These are phyloP conservation scores for Trachelus troglodyta DNA, from an alignment of 2,888 invertebrate species.

Conservation along the genomic window DNA sequence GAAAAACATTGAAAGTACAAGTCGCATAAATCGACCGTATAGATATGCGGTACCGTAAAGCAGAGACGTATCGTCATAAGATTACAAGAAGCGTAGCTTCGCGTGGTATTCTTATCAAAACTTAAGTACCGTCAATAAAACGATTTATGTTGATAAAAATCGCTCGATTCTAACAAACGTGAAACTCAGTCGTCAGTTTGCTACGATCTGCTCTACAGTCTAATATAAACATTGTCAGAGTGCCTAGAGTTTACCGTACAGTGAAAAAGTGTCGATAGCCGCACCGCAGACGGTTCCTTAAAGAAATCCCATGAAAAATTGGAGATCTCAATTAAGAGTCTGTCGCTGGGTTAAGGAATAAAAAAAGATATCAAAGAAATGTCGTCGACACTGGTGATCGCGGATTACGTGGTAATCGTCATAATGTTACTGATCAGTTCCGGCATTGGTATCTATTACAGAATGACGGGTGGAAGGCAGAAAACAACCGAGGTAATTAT, in stretches of 20 bases:
- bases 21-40: no score
- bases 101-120: neutral
- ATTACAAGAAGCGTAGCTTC: neutral
- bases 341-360: conserved; percentile 4
- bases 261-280: conserved; percentile 1
- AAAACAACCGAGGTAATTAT: conserved; percentile 78
- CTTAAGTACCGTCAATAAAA: conserved; percentile 6
- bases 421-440: conserved; percentile 78
- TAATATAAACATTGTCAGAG: neutral
- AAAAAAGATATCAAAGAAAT: conserved; percentile 44
- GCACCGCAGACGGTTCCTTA: neutral
- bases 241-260: neutral
- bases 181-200: neutral
- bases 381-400: conserved; percentile 69
- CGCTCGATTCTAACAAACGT: neutral
- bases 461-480: conserved; percentile 85
- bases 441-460: conserved; percentile 83
- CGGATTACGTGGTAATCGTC: conserved; percentile 82
- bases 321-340: neutral
- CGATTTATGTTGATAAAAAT: conserved; percentile 26
- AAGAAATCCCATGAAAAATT: neutral
- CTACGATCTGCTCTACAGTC: neutral
- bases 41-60: no score
- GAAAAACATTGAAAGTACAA: neutral
- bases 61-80: no score